Evolutionary conservation across 2,113 vertebrate genomes (phyloP).

Genomic region (Forbesichthys agassizii): DNA sequence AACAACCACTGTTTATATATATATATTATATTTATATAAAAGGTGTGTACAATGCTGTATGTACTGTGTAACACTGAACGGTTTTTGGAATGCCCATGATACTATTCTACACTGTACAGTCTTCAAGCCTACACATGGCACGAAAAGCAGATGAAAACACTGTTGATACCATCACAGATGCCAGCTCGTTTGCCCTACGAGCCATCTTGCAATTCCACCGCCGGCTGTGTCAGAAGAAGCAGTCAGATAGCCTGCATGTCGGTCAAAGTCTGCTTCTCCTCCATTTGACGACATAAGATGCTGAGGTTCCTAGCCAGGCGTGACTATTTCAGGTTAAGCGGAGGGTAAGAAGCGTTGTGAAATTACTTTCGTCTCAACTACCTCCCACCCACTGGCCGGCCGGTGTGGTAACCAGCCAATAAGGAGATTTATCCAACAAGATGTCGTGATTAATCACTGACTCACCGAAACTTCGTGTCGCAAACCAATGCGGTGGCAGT

Average conservation of each 20-base stretch:
- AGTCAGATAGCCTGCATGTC: constrained; percentile 5
- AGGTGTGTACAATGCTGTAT: constrained; percentile 41
- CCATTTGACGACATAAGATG: background rate
- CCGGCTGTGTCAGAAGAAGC: constrained; percentile 8
- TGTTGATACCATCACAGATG: constrained; percentile 2
- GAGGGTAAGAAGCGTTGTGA: constrained; percentile 41
- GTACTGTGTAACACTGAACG: constrained; percentile 22
- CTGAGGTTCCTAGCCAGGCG: constrained; percentile 11
- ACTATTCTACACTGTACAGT: constrained; percentile 32
- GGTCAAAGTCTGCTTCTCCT: background rate
- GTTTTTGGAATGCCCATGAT: constrained; percentile 26
- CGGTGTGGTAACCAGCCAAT: constrained; percentile 39
- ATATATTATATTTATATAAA: constrained; percentile 45
- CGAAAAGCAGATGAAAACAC: constrained; percentile 44
- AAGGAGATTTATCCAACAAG: constrained; percentile 3
- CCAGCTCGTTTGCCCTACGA: constrained; percentile 10
- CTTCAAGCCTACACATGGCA: constrained; percentile 41
- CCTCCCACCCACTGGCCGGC: constrained; percentile 23
- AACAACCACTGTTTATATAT: constrained; percentile 52
- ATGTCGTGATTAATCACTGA: background rate
- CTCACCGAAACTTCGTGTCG: constrained; percentile 9
- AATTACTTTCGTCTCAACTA: constrained; percentile 29
- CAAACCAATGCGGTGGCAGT: constrained; percentile 27
- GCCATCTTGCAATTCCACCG: background rate
- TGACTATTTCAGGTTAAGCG: constrained; percentile 17